Evolutionary conservation across 2,113 vertebrate genomes (phyloP), one percentile per base, ranked within the genome.

Genomic region (Willisornis vidua): DNA sequence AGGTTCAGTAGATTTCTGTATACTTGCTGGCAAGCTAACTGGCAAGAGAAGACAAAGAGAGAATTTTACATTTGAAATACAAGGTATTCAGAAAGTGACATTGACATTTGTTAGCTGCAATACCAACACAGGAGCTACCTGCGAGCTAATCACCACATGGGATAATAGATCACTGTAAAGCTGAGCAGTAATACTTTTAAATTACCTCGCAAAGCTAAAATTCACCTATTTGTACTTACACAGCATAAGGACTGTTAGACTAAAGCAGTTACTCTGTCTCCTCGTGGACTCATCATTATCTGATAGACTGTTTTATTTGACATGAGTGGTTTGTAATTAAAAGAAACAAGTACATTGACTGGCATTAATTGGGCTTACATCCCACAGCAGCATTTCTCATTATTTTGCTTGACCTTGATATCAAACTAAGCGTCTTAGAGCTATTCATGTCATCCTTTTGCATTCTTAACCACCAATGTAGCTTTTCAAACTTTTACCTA

Each of bases 251-350:
- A 73, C 71, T 93, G 11, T 54, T 72, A 75, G 66, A 73, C 26
- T 78, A 55, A 94, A 72, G 52, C 35, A 45, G 57, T 85, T 96
- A 67, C 79, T 85, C 62, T 58, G 3, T 76, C 71, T 93, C 95
- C 88, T 90, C 49, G 59, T 80, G 78, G 90, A 92, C 65, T 90
- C 82, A 43, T 91, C 85, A 96, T 76, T 82, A 65, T 72, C 76
- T 85, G 90, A 83, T 83, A 87, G 49, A 80, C 85, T 62, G 59
- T 25, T 90, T 97, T 94, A 94, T 93, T 95, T 73, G 95, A 94
- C 88, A 70, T 28, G 25, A 95, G 88, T 76, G 87, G 43, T 54
- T 95, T 93, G 49, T 82, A 93, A 62, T 95, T 87, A 87, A 83
- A 88, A 92, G 67, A 72, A 93, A 85, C 22, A 88, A 90, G 81